Base-by-base conservation (phyloP, 2,797 vertebrate genomes). In the Setipinna tenuifilis region DNA sequence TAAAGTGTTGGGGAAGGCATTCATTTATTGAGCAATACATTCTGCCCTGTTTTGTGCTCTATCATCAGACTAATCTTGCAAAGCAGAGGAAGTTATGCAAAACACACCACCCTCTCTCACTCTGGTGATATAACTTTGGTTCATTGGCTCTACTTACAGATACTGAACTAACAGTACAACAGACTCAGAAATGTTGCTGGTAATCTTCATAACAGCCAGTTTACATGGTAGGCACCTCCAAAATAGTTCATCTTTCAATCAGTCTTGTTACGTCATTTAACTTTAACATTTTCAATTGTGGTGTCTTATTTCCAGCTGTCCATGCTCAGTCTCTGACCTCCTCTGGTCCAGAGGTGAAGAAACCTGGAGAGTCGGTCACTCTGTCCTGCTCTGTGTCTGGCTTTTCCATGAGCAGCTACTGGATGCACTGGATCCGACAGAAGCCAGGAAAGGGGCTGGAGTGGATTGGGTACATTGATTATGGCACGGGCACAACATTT, bases 361-460 rank as follows among this genome's bases (percentile, higher is more conserved):
- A 85, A 86, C 46, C 90, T 65, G 71, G 71, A 78, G 71, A 78
- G 31, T 78, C 71, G 4, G 71, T 48, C 35, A 83, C 59, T 46
- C 82, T 83, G 59, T 83, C 82, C 35, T 83, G 82, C 62, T 65
- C 59, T 83, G 82, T 83, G 19, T 83, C 82, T 21, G 57, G 82
- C 19, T 65, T 83, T 25, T 83, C 82, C 2, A 83, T 83, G 82
- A 41, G 82, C 41, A 65, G 41, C 71, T 44, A 78, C 80, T 87
- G 57, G 41, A 86, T 86, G 58, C 88, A 90, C 85, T 91, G 88
- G 90, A 89, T 91, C 75, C 84, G 81, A 84, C 87, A 91, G 85
- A 86, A 85, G 83, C 82, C 87, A 75, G 87, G 61, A n/a, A 84
- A 82, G 58, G 87, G 46, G 7, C 71, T 85, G 7, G 84, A 87